Base-by-base conservation (phyloP, 2,113 vertebrate species). In the Gadus macrocephalus region DNA sequence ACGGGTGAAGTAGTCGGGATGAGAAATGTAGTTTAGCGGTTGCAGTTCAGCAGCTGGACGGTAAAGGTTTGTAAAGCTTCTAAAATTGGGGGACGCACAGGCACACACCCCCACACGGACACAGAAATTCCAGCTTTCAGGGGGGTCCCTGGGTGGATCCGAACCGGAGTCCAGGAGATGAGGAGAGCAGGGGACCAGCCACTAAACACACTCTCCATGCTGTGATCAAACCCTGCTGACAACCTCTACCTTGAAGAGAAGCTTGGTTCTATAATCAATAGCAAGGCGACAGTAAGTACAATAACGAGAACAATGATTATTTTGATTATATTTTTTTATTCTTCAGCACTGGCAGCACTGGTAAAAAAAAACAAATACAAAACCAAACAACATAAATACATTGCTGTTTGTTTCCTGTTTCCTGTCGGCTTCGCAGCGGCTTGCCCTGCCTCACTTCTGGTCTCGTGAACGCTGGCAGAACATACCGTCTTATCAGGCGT, bases 401-500 rank as follows among this genome's bases (percentile, higher is more conserved):
- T 71, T 16, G 64, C 38, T 72, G 69, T 31, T 7, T 63, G 35
- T 82, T 69, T 71, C 25, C 63, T 55, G 31, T 70, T 4, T 60
- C 14, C 55, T 53, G 17, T 73, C 55, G 25, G 25, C 25, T 25
- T 25, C 25, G 25, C 25, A 25, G n/a, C 19, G 69, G 25, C 65
- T 64, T 67, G 61, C 66, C 55, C 70, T 68, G 56, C 31, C 76
- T 16, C 64, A 25, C 70, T 68, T 64, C 60, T 67, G 2, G 59
- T n/a, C 60, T 67, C 2, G 59, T n/a, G 67, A 71, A 64, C 17
- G 3, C 14, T 20, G 27, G 70, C 31, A 49, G 20, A 22, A 61
- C 71, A 83, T 73, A 76, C n/a, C 17, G 71, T 78, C 81, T 89
- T 88, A 89, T 91, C 85, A 76, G 79, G 77, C 62, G 64, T 70